Conservation (phyloP, 2,797 vertebrate genomes). For the Brotogeris chrysoptera region DNA sequence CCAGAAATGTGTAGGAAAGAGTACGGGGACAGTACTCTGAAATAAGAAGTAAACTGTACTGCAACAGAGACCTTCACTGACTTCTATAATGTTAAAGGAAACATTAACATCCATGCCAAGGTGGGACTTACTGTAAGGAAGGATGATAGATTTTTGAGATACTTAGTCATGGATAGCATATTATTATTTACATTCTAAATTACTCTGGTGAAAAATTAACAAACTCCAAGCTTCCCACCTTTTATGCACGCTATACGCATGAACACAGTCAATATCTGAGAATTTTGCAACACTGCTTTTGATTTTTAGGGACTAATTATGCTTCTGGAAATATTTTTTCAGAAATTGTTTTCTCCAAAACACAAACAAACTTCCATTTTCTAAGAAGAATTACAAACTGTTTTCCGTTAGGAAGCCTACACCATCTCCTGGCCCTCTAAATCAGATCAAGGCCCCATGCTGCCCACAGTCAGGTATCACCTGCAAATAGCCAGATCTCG, state of each 20-base stretch:
- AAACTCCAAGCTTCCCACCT: not conserved
- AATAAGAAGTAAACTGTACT: not conserved
- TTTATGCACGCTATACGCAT: not conserved
- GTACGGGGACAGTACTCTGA: not conserved
- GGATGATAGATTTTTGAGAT: not conserved
- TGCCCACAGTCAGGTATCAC: not conserved
- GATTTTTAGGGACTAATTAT: not conserved
- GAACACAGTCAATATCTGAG: not conserved
- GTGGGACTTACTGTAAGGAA: not conserved
- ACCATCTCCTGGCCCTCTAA: accelerated
- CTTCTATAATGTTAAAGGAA: not conserved
- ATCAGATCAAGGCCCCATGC: accelerated
- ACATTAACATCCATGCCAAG: not conserved
- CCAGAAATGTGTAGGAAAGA: not conserved
- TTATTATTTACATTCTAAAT: not conserved
- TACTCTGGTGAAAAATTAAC: not conserved
- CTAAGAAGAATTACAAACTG: accelerated
- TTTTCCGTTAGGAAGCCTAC: not conserved
- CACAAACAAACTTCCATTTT: not conserved
- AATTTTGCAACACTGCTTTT: not conserved
- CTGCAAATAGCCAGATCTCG: accelerated
- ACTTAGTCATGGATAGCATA: not conserved
- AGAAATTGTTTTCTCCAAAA: not conserved
- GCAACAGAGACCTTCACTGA: not conserved
- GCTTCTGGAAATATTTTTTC: not conserved